A percentile compares a stretch with the other conserved stretches of the same genome.
Evolutionary conservation across 1,140 invertebrate genomes (phyloP).

Genomic region (Centruroides sculpturatus): DNA sequence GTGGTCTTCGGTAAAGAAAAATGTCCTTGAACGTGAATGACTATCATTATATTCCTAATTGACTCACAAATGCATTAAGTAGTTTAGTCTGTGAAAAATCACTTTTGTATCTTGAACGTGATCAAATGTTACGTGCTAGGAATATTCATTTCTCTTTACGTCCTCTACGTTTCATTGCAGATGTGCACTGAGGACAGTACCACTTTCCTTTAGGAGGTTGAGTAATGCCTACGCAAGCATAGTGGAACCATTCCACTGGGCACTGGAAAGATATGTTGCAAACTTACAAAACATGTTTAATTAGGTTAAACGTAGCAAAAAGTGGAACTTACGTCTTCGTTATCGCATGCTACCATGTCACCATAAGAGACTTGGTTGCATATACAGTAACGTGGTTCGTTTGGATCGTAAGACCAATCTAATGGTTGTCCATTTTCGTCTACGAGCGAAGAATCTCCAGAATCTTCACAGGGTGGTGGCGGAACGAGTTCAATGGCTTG

Average conservation of each 20-base stretch:
- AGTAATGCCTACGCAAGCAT: slow-evolving; percentile 88
- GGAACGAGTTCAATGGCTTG: neutral
- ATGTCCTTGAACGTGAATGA: no score
- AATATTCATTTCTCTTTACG: slow-evolving; percentile 17
- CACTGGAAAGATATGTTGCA: slow-evolving; percentile 48
- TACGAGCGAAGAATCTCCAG: slow-evolving; percentile 25
- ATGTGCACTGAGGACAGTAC: slow-evolving; percentile 91
- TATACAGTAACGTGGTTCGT: slow-evolving; percentile 87
- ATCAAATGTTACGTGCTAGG: neutral
- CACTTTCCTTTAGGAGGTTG: slow-evolving; percentile 95
- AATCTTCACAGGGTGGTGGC: slow-evolving; percentile 27
- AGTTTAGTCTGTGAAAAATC: no score
- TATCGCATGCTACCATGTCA: slow-evolving; percentile 98
- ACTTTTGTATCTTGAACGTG: no score
- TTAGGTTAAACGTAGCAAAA: neutral
- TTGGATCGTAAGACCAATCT: slow-evolving; percentile 39
- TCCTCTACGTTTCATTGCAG: slow-evolving; percentile 67
- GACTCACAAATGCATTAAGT: no score
- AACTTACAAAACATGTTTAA: slow-evolving; percentile 1
- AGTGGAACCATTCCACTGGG: slow-evolving; percentile 97
- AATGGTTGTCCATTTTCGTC: slow-evolving; percentile 24
- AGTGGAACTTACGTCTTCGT: slow-evolving; percentile 60
- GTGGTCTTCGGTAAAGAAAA: no score
- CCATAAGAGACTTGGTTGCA: slow-evolving; percentile 98
- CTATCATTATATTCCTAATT: no score